A percentile compares a stretch with the other conserved stretches of the same genome.
Evolutionary conservation across 2,888 invertebrate genomes (phyloP).

Genomic region (Ellobium chinense): DNA sequence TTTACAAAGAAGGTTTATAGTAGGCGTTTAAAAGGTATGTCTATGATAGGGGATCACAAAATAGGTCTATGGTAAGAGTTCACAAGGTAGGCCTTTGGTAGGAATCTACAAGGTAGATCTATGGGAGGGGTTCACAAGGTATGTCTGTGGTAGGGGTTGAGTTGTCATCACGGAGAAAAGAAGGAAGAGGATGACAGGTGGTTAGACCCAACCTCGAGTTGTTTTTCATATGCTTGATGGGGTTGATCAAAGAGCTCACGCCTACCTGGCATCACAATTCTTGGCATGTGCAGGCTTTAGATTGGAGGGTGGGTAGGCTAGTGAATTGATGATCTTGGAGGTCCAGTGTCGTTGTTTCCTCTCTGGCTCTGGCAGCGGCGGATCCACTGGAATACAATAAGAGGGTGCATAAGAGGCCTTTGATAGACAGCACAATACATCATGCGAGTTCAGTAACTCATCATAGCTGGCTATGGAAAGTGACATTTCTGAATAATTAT

Average conservation of each 20-base stretch:
- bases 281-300: slow-evolving; percentile 58
- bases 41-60: no score
- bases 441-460: not conserved
- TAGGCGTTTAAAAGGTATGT: not conserved
- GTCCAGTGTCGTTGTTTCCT: slow-evolving; percentile 47
- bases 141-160: no score
- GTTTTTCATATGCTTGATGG: no score
- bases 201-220: no score
- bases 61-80: no score
- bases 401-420: not conserved
- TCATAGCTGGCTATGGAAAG: no score
- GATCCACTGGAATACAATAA: not conserved
- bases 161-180: not conserved
- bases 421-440: not conserved
- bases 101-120: not conserved
- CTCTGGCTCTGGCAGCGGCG: slow-evolving; percentile 11
- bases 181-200: not conserved
- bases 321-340: slow-evolving; percentile 53
- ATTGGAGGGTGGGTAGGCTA: slow-evolving; percentile 59
- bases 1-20: no score
- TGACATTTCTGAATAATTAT: no score
- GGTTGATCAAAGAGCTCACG: not conserved
- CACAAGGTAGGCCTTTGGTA: no score
- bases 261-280: slow-evolving; percentile 69
- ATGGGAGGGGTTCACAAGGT: not conserved